Percentiles rank a stretch among this genome's conserved stretches.
These are phyloP conservation scores for Telmatochromis bifrenatus DNA, from an alignment of 2,113 vertebrate species.

Conservation along the genomic window DNA sequence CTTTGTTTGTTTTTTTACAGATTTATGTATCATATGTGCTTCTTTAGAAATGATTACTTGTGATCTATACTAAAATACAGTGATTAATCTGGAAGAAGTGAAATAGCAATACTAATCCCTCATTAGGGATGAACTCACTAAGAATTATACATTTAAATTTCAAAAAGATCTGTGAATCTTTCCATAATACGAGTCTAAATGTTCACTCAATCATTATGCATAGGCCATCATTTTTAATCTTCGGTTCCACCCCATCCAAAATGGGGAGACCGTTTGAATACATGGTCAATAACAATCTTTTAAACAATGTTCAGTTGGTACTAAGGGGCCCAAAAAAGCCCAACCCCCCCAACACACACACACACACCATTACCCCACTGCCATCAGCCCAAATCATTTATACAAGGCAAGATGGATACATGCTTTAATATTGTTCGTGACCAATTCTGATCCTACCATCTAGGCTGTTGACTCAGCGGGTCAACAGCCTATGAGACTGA, in stretches of 20 bases:
- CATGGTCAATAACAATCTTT: background rate
- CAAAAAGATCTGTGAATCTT: background rate
- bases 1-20: constrained; percentile 64
- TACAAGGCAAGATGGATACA: background rate
- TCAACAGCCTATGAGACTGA: background rate
- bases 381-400: background rate
- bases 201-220: background rate
- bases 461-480: background rate
- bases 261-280: background rate
- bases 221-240: background rate
- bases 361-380: background rate
- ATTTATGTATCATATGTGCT: constrained; percentile 88
- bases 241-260: background rate
- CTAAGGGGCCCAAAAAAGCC: background rate
- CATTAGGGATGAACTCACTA: background rate
- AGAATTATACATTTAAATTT: background rate
- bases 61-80: background rate
- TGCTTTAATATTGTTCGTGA: background rate
- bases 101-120: background rate
- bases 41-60: constrained; percentile 57
- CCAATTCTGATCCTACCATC: background rate
- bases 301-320: background rate
- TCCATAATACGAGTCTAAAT: background rate
- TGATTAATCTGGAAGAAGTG: background rate
- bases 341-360: too few relatives aligned